Evolutionary conservation across 2,797 vertebrate species (phyloP), one percentile per base, ranked within the genome.

Genomic region (Paguma larvata): DNA sequence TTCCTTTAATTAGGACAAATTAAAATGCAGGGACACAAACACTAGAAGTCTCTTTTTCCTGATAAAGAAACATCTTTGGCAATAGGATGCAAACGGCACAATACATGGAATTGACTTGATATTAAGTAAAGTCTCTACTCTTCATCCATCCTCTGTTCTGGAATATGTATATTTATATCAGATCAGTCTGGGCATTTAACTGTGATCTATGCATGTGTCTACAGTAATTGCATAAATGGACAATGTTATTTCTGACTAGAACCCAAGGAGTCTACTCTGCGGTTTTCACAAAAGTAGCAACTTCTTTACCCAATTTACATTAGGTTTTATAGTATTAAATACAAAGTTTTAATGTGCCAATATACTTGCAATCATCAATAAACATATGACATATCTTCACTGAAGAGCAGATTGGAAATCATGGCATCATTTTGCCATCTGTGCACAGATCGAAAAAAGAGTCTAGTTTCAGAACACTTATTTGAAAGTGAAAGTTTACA

Each of bases 281-380:
- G 92, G 83, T 73, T 95, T 98, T 93, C 68, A 92, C 83, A 88
- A 91, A 96, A 95, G 53, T 94, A 97, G 83, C 78, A 95, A 84
- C 59, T 89, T 84, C 56, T 94, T 92, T 86, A 51, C 13, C 3
- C 72, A 98, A 94, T 97, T 97, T 75, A 92, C 93, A 67, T 56
- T 79, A 67, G 96, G 78, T 15, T 97, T 97, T 96, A 94, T 56
- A 97, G 88, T 44, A 97, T 85, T 59, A 97, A 96, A 96, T 97
- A 89, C 65, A 65, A 85, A 95, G 32, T 48, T 95, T 96, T 10
- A 91, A 97, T 96, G 62, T 68, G 25, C 25, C 72, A 97, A 70
- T 94, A 95, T 85, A 75, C 27, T 96, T 96, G 68, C 8, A 97
- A 91, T 95, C 63, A 97, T 98, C 93, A 98, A 97, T 98, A 98